These are phyloP conservation scores for Montifringilla adamsi DNA, from an alignment of 2,113 vertebrate genomes.

Conservation along the genomic window DNA sequence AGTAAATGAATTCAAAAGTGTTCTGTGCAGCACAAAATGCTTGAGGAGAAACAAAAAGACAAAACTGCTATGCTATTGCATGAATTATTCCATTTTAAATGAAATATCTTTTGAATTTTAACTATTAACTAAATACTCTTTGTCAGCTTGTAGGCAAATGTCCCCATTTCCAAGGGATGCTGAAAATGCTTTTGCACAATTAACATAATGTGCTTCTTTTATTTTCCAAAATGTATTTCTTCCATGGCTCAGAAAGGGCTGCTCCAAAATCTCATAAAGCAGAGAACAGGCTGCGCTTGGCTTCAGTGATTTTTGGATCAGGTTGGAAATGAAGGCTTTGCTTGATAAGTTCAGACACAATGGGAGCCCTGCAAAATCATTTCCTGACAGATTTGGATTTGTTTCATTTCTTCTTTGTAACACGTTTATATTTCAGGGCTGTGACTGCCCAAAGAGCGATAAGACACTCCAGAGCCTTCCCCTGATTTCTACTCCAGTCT, in stretches of 20 bases:
- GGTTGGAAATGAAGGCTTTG: background rate
- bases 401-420: background rate
- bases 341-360: background rate
- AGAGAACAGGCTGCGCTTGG: background rate
- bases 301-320: background rate
- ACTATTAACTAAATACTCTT: background rate
- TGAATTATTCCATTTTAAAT: background rate
- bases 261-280: background rate
- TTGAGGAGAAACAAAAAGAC: background rate
- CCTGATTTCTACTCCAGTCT: accelerated
- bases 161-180: background rate
- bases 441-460: accelerated
- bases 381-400: background rate
- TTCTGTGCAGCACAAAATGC: background rate
- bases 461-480: background rate
- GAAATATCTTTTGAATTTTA: background rate
- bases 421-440: background rate
- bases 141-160: background rate
- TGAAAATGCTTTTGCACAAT: background rate
- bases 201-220: background rate
- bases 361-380: background rate
- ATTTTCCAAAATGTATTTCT: background rate
- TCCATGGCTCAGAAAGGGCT: background rate
- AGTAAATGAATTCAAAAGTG: background rate
- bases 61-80: background rate